These are phyloP conservation scores for Leptobrachium leishanense DNA, from an alignment of 2,113 vertebrate species.

Conservation along the genomic window DNA sequence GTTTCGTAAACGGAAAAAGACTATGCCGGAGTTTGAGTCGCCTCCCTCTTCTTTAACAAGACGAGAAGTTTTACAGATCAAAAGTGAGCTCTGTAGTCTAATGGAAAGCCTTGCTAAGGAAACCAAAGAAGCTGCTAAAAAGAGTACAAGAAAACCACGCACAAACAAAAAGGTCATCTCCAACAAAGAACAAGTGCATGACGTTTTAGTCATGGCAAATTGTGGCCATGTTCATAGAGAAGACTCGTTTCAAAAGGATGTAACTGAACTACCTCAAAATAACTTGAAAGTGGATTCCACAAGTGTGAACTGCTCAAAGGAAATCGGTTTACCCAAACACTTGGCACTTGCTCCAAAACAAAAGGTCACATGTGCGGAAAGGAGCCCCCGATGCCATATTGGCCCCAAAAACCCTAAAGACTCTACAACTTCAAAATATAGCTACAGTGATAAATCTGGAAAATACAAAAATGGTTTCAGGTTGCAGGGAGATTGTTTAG, in stretches of 20 bases:
- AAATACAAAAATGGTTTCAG: slow-evolving; percentile 79
- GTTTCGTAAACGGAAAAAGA: slow-evolving; percentile 81
- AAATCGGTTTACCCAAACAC: slow-evolving; percentile 47
- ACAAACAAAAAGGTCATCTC: slow-evolving; percentile 51
- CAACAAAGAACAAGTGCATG: slow-evolving; percentile 54
- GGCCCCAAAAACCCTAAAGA: neutral
- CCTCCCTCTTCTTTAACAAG: slow-evolving; percentile 74
- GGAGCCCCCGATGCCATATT: slow-evolving; percentile 38
- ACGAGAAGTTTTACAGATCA: slow-evolving; percentile 81
- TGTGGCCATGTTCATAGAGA: slow-evolving; percentile 58
- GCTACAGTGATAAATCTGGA: slow-evolving; percentile 52
- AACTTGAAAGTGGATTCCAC: slow-evolving; percentile 58
- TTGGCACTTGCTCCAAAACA: slow-evolving; percentile 44
- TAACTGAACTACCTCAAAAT: slow-evolving; percentile 64
- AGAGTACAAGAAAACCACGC: slow-evolving; percentile 63
- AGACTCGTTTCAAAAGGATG: slow-evolving; percentile 55
- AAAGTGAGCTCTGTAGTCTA: slow-evolving; percentile 82
- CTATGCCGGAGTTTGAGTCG: slow-evolving; percentile 72
- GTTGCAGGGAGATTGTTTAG: slow-evolving; percentile 83
- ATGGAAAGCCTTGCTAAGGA: slow-evolving; percentile 70
- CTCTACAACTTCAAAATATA: slow-evolving; percentile 50
- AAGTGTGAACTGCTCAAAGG: slow-evolving; percentile 64
- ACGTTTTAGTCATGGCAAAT: slow-evolving; percentile 57
- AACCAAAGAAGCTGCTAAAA: slow-evolving; percentile 64
- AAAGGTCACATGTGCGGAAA: slow-evolving; percentile 45